Base-by-base conservation (phyloP, 2,888 invertebrate species). In the Neoitamus cyanurus region DNA sequence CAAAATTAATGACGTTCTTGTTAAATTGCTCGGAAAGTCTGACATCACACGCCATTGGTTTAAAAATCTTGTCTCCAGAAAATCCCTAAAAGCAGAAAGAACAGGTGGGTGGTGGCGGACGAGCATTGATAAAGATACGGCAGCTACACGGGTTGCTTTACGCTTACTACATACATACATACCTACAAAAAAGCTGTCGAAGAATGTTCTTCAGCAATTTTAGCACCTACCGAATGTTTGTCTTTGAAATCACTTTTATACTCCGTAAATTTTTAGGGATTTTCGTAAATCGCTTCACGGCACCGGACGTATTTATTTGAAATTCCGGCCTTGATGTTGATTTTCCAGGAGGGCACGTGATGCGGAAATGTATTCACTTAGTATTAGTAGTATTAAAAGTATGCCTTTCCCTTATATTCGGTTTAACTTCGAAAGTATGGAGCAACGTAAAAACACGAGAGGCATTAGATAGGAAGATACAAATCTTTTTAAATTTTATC, bases 21-120 rank as follows among this genome's bases (percentile, higher is more conserved):
- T 37, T 75, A 75, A 75, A 75, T 75, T 37, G 37, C 42, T 75
- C 20, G 75, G 75, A 75, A 75, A 73, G 42, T 20, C 75, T 75
- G 75, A 75, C 75, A 75, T 42, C 75, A 75, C 75, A 25, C 42
- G 75, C 37, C 75, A 37, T 37, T 75, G 37, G 28, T 75, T 75
- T 34, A 75, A 75, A 75, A 75, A 75, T 28, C 3, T 11, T 75
- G 20, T 6, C 6, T 58, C 58, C 58, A 25, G 1, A 20, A 20
- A 48, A 58, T n/a, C 42, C 42, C 13, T n/a, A 20, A 58, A 58
- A 20, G 25, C 7, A 58, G 3, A 9, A 58, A 20, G 58, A 58
- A 58, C 58, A 58, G 58, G 58, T 58, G 25, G 58, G 58, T 58
- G 58, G 42, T 31, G 37, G 37, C 9, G 25, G 58, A 20, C 9